Conservation (phyloP, 2,888 invertebrate genomes). For the Leptinotarsa rubiginosa region DNA sequence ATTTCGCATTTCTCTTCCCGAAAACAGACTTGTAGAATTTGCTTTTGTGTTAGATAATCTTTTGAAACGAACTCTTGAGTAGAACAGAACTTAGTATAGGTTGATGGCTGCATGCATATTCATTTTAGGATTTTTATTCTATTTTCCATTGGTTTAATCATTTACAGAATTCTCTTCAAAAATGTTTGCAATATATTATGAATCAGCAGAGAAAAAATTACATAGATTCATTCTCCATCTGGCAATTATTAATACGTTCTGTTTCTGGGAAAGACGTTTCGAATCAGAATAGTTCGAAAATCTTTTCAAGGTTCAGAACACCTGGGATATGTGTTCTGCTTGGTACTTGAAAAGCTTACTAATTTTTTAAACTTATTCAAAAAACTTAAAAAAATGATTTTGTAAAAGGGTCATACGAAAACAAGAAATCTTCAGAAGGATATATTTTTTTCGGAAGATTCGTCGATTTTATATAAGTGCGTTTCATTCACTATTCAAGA, state of each 20-base stretch:
- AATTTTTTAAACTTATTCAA: no score
- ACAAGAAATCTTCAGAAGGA: not conserved
- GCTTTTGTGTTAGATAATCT: not conserved
- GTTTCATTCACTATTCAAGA: not conserved
- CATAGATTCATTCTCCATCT: no score
- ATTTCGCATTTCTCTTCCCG: not conserved
- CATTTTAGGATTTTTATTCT: not conserved
- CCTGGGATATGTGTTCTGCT: no score
- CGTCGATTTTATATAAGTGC: not conserved
- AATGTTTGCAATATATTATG: no score
- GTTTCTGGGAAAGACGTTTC: no score
- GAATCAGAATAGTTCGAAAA: no score
- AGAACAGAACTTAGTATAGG: not conserved
- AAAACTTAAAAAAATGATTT: no score
- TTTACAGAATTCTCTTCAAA: not conserved
- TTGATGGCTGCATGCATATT: not conserved
- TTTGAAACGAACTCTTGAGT: not conserved
- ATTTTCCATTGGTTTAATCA: not conserved
- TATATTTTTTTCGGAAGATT: not conserved
- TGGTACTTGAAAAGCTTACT: no score
- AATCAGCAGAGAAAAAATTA: no score
- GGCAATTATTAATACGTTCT: no score
- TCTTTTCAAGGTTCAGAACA: no score
- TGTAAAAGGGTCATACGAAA: no score
- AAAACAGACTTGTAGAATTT: not conserved